Evolutionary conservation across 2,797 vertebrate genomes (phyloP).

Genomic region (Pantherophis alleghaniensis): DNA sequence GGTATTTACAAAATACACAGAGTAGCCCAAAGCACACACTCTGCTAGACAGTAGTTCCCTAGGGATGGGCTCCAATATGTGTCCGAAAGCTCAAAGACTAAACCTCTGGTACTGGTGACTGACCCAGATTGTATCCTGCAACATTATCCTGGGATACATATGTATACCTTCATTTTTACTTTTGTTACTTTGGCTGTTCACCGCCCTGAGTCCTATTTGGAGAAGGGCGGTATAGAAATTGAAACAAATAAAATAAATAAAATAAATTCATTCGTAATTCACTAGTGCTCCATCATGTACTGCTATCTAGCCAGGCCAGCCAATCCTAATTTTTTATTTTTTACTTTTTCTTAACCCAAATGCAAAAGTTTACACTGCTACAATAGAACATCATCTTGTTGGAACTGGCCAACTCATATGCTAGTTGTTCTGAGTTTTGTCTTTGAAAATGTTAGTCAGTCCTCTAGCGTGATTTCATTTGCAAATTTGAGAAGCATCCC

Average conservation of each 20-base stretch:
- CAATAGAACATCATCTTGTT: neutral
- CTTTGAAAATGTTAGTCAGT: neutral
- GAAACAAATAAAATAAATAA: no score
- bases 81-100: neutral
- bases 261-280: neutral
- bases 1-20: neutral
- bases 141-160: neutral
- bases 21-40: neutral
- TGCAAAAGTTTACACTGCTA: neutral
- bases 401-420: neutral
- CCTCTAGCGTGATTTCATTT: neutral
- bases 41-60: neutral
- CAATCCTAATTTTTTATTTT: neutral
- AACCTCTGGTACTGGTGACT: neutral
- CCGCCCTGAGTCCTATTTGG: no score
- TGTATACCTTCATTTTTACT: neutral
- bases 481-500: neutral
- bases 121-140: neutral
- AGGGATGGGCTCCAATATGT: neutral
- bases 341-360: neutral
- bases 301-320: neutral
- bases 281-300: neutral
- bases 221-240: no score
- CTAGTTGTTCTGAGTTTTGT: neutral
- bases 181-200: no score